phyloP scores from a whole-genome alignment of 1,140 invertebrate genomes.

The Telenomus remus region DNA sequence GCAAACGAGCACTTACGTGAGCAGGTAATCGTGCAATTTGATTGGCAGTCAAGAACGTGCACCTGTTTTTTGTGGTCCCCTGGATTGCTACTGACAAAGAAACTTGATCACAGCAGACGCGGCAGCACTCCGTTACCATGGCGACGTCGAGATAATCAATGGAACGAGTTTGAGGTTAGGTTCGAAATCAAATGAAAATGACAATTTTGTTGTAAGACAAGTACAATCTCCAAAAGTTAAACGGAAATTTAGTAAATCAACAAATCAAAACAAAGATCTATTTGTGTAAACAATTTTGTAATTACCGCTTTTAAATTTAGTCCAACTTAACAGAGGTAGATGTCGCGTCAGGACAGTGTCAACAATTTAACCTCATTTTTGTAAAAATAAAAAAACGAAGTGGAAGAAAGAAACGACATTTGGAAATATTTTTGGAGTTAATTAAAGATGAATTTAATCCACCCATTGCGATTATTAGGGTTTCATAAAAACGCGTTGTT shows the following conservation, averaged over 20 bases:
- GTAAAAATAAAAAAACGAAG: not conserved
- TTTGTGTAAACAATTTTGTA: not conserved
- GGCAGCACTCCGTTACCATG: not conserved
- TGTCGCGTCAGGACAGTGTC: not conserved
- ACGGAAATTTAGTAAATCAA: no score
- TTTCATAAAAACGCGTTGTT: not conserved
- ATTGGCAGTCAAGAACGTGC: conserved; percentile 1
- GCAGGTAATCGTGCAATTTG: not conserved
- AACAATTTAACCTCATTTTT: not conserved
- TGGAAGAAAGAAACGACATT: not conserved
- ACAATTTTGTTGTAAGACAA: no score
- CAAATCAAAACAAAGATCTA: no score
- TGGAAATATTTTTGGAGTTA: not conserved
- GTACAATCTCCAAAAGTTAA: no score
- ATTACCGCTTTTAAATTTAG: not conserved
- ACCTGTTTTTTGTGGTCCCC: conserved; percentile 4
- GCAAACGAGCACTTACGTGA: not conserved
- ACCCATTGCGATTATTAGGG: not conserved
- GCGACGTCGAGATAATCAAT: not conserved
- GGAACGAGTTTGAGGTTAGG: not conserved
- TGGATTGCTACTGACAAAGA: conserved; percentile 2
- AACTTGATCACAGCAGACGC: not conserved
- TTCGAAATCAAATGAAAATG: not conserved
- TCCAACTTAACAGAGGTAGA: not conserved
- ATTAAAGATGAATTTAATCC: not conserved